These are phyloP conservation scores for Lucifuga dentata DNA, from an alignment of 2,113 vertebrate genomes.

Conservation along the genomic window DNA sequence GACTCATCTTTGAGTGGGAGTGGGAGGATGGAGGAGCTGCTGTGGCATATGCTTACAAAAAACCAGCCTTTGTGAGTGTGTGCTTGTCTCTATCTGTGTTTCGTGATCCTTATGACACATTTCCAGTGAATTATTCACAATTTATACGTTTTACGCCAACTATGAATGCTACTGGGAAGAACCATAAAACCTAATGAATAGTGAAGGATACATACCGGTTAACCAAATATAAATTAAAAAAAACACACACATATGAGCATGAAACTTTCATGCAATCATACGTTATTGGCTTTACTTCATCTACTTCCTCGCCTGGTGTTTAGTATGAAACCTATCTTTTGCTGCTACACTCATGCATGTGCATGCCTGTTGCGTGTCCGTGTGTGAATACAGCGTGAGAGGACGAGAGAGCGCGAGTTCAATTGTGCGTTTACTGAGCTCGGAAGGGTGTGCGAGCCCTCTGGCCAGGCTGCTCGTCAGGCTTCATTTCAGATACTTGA, in stretches of 20 bases:
- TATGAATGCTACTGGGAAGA: too few relatives aligned
- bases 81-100: conserved; percentile 9
- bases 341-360: neutral
- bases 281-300: neutral
- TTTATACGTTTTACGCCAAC: too few relatives aligned
- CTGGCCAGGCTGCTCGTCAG: conserved; percentile 57
- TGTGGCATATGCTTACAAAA: neutral
- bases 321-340: conserved; percentile 1
- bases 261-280: neutral
- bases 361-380: conserved; percentile 2
- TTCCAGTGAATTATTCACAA: conserved; percentile 7
- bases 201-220: neutral
- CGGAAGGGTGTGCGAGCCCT: conserved; percentile 58
- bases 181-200: neutral
- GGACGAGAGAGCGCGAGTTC: conserved; percentile 56
- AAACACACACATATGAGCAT: neutral
- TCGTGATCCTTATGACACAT: neutral
- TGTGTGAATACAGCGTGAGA: conserved; percentile 41
- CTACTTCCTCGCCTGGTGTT: neutral
- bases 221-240: neutral
- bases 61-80: conserved; percentile 19
- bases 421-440: conserved; percentile 69
- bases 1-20: conserved; percentile 54
- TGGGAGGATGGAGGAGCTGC: conserved; percentile 43
- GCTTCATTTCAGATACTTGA: conserved; percentile 57